phyloP scores from a whole-genome alignment of 2,888 invertebrate genomes.

The Xanthorhoe spadicearia region DNA sequence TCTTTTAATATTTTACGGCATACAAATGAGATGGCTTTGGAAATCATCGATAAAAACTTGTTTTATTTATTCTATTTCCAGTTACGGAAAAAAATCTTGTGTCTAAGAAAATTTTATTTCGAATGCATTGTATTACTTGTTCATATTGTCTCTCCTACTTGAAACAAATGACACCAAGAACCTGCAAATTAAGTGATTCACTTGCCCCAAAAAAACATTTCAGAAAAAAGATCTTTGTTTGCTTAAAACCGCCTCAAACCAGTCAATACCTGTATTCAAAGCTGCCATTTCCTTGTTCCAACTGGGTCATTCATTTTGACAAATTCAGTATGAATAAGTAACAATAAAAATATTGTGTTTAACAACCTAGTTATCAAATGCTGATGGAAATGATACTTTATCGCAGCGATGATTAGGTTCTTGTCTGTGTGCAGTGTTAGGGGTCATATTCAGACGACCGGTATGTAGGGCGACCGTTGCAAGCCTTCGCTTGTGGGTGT shows the following conservation, averaged over 20 bases:
- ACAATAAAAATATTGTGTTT: constrained; percentile 41
- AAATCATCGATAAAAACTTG: too few species aligned
- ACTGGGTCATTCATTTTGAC: constrained; percentile 45
- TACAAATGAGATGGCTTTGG: too few species aligned
- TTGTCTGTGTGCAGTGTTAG: constrained; percentile 57
- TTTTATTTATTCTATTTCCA: too few species aligned
- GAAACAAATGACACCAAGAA: not conserved
- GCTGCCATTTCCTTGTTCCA: constrained; percentile 16
- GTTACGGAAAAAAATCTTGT: too few species aligned
- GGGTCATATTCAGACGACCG: constrained; percentile 69
- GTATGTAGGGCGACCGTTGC: constrained; percentile 76
- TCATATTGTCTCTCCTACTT: not conserved
- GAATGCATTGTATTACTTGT: too few species aligned
- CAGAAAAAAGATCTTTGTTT: constrained; percentile 10
- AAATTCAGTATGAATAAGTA: constrained; percentile 43
- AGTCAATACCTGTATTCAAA: constrained; percentile 17
- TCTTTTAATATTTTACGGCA: too few species aligned
- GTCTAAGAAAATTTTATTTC: too few species aligned
- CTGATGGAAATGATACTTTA: constrained; percentile 14
- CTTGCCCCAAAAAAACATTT: constrained; percentile 27
- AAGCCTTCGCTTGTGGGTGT: constrained; percentile 42
- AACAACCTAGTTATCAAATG: constrained; percentile 37
- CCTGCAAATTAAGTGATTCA: not conserved
- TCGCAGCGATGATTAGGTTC: constrained; percentile 26
- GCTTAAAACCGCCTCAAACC: constrained; percentile 8